Percentiles rank a stretch among this genome's conserved stretches.
phyloP scores from a whole-genome alignment of 2,113 vertebrate species.

The Papio anubis region DNA sequence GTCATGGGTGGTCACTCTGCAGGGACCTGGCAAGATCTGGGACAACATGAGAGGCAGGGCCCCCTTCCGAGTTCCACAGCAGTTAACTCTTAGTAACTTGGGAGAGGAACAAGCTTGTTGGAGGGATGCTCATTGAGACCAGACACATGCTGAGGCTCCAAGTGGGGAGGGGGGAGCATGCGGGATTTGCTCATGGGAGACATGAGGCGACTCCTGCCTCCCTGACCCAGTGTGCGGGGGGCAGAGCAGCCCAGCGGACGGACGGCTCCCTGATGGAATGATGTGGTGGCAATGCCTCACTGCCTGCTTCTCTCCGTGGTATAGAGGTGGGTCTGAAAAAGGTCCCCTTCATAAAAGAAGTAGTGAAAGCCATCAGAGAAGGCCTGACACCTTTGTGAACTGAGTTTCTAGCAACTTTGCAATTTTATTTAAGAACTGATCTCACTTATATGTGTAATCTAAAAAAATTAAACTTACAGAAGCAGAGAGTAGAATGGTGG shows the following conservation, averaged over 20 bases:
- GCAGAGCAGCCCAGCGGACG: accelerated
- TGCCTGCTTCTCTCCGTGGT: not conserved
- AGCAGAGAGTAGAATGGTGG: no score
- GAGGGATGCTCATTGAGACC: not conserved
- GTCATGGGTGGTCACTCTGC: not conserved
- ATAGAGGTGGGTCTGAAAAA: not conserved
- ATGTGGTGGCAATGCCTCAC: no score
- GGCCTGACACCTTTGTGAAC: not conserved
- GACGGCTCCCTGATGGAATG: not conserved
- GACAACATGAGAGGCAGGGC: no score
- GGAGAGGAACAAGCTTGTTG: not conserved
- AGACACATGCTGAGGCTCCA: not conserved
- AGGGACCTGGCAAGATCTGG: not conserved
- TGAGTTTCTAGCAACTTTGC: not conserved
- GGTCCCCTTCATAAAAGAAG: not conserved
- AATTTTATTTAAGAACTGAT: not conserved
- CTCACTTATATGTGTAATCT: not conserved
- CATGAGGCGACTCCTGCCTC: not conserved
- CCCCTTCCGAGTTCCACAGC: not conserved
- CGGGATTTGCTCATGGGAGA: not conserved
- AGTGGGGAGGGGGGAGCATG: no score
- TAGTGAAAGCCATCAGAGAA: not conserved
- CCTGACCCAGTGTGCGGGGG: not conserved
- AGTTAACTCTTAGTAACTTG: no score
- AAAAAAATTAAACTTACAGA: not conserved